phyloP scores from a whole-genome alignment of 2,113 vertebrate genomes.

The Scartelaos histophorus region DNA sequence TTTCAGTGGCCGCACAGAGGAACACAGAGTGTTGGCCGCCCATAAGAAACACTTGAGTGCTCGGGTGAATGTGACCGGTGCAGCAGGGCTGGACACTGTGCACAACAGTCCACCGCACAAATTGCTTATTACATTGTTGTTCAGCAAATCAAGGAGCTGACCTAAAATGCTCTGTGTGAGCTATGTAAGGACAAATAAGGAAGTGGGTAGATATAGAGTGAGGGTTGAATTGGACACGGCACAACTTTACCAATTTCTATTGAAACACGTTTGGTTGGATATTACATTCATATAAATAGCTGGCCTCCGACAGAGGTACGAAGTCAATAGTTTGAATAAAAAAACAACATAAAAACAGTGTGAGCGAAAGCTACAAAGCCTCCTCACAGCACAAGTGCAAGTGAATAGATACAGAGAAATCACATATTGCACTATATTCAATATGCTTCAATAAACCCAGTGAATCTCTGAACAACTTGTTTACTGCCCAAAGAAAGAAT shows the following conservation, averaged over 20 bases:
- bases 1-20: neutral
- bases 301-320: neutral
- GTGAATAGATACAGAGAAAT: conserved; percentile 1
- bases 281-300: conserved; percentile 7
- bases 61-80: neutral
- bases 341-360: neutral
- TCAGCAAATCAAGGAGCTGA: neutral
- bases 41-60: neutral
- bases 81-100: neutral
- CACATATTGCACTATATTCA: neutral
- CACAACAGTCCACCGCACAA: neutral
- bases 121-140: neutral
- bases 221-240: neutral
- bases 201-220: no score
- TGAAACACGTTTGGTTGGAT: neutral
- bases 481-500: neutral
- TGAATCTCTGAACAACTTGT: neutral
- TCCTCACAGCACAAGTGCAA: neutral
- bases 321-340: conserved; percentile 8
- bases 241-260: neutral
- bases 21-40: neutral
- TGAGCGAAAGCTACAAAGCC: neutral
- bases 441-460: neutral
- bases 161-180: neutral
- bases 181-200: neutral